Evolutionary conservation across 53 echinoderm and acorn worm species (phyloP).

Genomic region (Paelopatides confundens): DNA sequence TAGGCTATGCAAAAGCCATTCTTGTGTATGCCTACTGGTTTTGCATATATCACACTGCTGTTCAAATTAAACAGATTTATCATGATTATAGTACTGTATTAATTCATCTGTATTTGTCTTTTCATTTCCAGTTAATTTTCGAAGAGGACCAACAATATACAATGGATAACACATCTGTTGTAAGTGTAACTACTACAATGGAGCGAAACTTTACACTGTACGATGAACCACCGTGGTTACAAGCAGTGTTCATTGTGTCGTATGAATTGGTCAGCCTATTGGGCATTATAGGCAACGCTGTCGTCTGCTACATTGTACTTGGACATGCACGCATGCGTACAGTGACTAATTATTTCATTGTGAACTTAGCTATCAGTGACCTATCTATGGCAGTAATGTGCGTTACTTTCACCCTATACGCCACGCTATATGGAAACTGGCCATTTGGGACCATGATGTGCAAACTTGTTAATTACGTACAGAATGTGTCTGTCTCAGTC

Average conservation of each 20-base stretch:
- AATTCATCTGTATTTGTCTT: no score
- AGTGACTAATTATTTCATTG: conserved; percentile 97
- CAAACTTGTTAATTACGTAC: conserved; percentile 77
- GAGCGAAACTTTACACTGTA: not conserved
- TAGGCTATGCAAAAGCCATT: no score
- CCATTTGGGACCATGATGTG: conserved; percentile 91
- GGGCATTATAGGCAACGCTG: conserved; percentile 84
- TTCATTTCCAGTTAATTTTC: not conserved
- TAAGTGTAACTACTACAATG: not conserved
- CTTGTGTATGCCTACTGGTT: no score
- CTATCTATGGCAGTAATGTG: conserved; percentile 91
- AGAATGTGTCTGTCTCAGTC: conserved; percentile 87
- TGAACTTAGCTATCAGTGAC: conserved; percentile 87
- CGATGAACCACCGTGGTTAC: conserved; percentile 85
- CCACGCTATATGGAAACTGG: conserved; percentile 86
- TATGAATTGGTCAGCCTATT: conserved; percentile 78
- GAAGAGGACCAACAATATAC: not conserved
- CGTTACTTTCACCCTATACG: conserved; percentile 86
- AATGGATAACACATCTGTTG: not conserved
- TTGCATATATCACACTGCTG: no score
- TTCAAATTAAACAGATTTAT: no score
- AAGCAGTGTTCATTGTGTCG: conserved; percentile 72
- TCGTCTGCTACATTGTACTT: conserved; percentile 90
- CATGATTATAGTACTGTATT: no score
- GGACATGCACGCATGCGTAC: conserved; percentile 94